Conservation (phyloP, 2,888 invertebrate species). For the Machimus atricapillus region DNA sequence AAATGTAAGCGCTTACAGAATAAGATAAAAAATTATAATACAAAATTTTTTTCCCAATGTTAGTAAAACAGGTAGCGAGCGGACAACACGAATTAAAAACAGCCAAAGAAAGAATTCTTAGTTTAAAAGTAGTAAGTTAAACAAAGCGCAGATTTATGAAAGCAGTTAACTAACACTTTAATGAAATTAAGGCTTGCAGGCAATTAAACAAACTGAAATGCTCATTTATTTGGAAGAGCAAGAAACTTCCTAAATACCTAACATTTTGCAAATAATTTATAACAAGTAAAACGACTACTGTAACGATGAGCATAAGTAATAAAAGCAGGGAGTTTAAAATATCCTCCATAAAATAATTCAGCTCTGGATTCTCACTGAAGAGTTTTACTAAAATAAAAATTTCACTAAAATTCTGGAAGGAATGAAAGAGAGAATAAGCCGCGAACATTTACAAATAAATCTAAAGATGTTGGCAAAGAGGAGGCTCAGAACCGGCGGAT, state of each 20-base stretch:
- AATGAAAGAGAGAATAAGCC: not conserved
- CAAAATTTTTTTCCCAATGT: not conserved
- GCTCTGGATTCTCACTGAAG: not conserved
- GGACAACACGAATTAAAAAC: not conserved
- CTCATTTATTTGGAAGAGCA: not conserved
- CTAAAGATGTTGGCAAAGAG: constrained; percentile 39
- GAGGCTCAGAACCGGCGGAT: not conserved
- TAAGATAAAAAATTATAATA: not conserved
- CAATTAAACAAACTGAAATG: not conserved
- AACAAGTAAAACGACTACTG: not conserved
- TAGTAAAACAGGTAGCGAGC: not conserved
- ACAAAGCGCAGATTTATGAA: not conserved
- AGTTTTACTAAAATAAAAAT: not conserved
- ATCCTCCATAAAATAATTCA: not conserved
- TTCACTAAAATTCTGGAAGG: not conserved
- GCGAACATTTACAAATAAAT: not conserved
- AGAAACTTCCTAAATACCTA: not conserved
- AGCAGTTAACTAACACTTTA: not conserved
- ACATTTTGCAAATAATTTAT: not conserved
- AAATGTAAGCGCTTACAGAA: not conserved
- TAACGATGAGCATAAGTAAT: not conserved
- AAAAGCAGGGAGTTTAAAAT: not conserved
- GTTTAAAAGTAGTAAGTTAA: not conserved
- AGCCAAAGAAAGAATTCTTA: not conserved
- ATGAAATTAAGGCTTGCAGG: not conserved